Percentiles rank a stretch among this genome's conserved stretches.
phyloP scores from a whole-genome alignment of 2,888 invertebrate genomes.

The Crocallis elinguaria region DNA sequence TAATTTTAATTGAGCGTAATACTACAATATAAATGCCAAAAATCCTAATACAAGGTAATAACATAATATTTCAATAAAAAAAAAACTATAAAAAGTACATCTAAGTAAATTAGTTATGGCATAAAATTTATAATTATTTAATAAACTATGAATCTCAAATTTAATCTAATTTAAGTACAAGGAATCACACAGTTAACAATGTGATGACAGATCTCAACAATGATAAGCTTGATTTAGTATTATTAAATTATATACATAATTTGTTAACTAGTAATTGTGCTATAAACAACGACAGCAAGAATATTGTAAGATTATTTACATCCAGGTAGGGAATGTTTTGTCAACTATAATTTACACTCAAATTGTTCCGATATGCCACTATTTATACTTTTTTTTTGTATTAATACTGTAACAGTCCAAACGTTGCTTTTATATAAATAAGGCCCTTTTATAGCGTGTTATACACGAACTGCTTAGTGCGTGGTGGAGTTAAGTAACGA shows the following conservation, averaged over 20 bases:
- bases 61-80: slow-evolving; percentile 59
- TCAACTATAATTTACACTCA: slow-evolving; percentile 39
- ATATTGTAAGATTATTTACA: slow-evolving; percentile 19
- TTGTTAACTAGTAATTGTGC: slow-evolving; percentile 31
- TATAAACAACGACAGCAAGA: slow-evolving; percentile 27
- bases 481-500: slow-evolving; percentile 54
- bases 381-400: slow-evolving; percentile 57
- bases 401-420: slow-evolving; percentile 77
- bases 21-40: slow-evolving; percentile 69
- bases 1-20: slow-evolving; percentile 74
- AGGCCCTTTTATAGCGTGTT: slow-evolving; percentile 46
- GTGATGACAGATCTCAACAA: slow-evolving; percentile 34
- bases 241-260: slow-evolving; percentile 30
- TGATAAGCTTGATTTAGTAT: slow-evolving; percentile 15
- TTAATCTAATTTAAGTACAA: slow-evolving; percentile 77
- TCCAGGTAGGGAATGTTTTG: slow-evolving; percentile 31
- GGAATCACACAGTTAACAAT: slow-evolving; percentile 53
- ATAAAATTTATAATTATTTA: slow-evolving; percentile 72
- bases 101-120: slow-evolving; percentile 84
- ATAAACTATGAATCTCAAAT: slow-evolving; percentile 69
- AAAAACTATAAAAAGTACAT: slow-evolving; percentile 68
- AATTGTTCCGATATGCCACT: slow-evolving; percentile 63
- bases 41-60: slow-evolving; percentile 55
- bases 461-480: slow-evolving; percentile 7
- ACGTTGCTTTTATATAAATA: slow-evolving; percentile 59